Percentiles rank a stretch among this genome's conserved stretches.
phyloP scores from a whole-genome alignment of 2,113 vertebrate genomes.

The Daphoenositta chrysoptera region DNA sequence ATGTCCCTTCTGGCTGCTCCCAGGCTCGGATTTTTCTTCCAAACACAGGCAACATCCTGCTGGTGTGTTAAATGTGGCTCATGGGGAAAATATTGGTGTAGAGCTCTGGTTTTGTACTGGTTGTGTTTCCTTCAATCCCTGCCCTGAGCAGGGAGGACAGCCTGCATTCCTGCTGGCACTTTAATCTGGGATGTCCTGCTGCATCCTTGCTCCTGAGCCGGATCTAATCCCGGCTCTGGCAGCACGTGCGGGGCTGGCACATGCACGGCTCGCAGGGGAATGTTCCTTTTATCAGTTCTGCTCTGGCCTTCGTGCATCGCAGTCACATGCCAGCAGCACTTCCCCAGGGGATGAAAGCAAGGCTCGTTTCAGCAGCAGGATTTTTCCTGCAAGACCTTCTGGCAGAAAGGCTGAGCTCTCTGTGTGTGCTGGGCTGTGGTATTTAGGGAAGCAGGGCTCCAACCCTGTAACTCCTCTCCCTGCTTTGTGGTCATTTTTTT shows the following conservation, averaged over 20 bases:
- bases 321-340: background rate
- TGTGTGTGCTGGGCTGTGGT: background rate
- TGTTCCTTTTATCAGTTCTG: background rate
- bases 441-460: background rate
- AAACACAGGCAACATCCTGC: background rate
- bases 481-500: background rate
- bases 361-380: background rate
- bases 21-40: background rate
- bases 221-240: background rate
- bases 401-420: background rate
- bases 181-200: background rate
- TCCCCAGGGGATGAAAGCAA: background rate
- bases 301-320: background rate
- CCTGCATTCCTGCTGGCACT: background rate
- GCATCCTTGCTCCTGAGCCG: background rate
- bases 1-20: background rate
- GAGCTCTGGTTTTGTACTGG: background rate
- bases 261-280: background rate
- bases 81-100: background rate
- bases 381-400: background rate
- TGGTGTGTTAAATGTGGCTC: fast-evolving
- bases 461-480: fast-evolving
- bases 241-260: background rate
- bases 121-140: background rate
- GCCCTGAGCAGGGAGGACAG: background rate